These are phyloP conservation scores for Hylomyscus alleni DNA, from an alignment of 2,797 vertebrate genomes.

Conservation along the genomic window DNA sequence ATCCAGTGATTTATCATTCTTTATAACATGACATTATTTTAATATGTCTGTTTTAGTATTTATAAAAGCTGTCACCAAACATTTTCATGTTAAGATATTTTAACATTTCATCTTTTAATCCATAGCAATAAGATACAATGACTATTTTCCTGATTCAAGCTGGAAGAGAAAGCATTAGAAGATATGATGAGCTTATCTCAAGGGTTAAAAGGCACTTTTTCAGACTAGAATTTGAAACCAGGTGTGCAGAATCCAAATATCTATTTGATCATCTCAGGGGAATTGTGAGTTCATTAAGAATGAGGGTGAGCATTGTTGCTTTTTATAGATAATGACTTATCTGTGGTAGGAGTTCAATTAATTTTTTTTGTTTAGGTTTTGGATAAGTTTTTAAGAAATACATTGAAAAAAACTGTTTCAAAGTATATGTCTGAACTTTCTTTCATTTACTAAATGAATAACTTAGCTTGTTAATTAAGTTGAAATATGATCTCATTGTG, in stretches of 20 bases:
- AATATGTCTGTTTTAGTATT: constrained; percentile 3
- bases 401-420: not conserved
- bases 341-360: not conserved
- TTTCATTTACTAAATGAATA: not conserved
- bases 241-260: not conserved
- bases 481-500: not conserved
- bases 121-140: not conserved
- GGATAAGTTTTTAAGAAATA: not conserved
- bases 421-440: not conserved
- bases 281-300: constrained; percentile 28
- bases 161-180: not conserved
- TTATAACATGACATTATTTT: constrained; percentile 24
- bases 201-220: not conserved
- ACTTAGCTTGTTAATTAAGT: not conserved
- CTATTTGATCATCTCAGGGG: not conserved
- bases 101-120: not conserved
- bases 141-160: not conserved
- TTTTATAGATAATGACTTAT: not conserved
- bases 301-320: not conserved
- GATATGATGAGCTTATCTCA: not conserved
- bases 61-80: not conserved
- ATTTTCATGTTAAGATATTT: not conserved
- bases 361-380: not conserved
- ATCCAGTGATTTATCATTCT: constrained; percentile 3
- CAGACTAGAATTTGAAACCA: constrained; percentile 45